Percentiles rank a stretch among this genome's conserved stretches.
Conservation (phyloP, 2,797 vertebrate genomes). For the Allobates femoralis region DNA sequence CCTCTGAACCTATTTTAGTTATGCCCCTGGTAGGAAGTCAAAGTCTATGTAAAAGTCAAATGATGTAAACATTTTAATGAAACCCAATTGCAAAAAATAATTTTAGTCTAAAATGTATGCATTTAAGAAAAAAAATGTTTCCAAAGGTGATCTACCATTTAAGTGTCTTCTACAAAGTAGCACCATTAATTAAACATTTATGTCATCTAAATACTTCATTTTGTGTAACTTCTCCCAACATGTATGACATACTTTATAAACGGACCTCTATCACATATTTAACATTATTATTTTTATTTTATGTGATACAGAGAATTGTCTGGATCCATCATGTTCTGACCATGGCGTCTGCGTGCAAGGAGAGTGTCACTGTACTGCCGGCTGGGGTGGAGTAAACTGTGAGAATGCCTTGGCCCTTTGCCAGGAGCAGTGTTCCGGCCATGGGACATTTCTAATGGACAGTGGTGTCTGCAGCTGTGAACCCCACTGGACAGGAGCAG, state of each 20-base stretch:
- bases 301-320: constrained; percentile 83
- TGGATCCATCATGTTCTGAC: constrained; percentile 88
- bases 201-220: not conserved
- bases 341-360: constrained; percentile 92
- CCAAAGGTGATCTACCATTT: no score
- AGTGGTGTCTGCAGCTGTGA: constrained; percentile 89
- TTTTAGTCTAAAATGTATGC: no score
- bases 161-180: not conserved
- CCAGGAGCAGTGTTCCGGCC: constrained; percentile 93
- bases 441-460: constrained; percentile 89
- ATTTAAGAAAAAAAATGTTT: no score
- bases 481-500: constrained; percentile 90
- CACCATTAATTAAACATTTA: not conserved
- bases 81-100: no score
- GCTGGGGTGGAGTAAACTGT: constrained; percentile 91
- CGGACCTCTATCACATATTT: not conserved
- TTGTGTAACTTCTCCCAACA: not conserved
- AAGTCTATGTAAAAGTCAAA: no score
- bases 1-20: no score
- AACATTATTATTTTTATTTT: not conserved
- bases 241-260: not conserved
- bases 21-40: no score
- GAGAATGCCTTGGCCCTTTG: constrained; percentile 87
- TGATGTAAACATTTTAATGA: no score
- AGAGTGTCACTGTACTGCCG: constrained; percentile 89